Percentiles rank a stretch among this genome's conserved stretches.
Evolutionary conservation across 2,113 vertebrate genomes (phyloP).

Genomic region (Balaeniceps rex): DNA sequence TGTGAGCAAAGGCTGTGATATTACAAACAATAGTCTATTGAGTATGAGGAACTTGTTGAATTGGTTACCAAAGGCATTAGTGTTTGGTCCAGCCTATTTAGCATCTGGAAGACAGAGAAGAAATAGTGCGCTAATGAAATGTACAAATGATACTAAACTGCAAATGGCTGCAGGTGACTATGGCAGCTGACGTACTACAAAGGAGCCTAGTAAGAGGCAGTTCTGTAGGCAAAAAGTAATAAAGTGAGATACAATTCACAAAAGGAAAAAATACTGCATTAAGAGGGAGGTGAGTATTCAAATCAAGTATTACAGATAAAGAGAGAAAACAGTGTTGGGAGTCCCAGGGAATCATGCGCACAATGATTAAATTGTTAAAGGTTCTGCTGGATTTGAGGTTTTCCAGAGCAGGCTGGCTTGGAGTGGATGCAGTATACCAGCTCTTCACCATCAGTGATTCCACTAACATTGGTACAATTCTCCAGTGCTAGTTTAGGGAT

Average conservation of each 20-base stretch:
- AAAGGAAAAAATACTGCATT: neutral
- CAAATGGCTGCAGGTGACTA: constrained; percentile 11
- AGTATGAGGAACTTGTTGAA: constrained; percentile 43
- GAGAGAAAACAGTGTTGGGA: neutral
- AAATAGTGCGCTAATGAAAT: neutral
- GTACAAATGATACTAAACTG: neutral
- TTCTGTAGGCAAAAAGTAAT: neutral
- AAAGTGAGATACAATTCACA: neutral
- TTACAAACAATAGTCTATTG: constrained; percentile 49
- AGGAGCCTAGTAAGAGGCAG: neutral
- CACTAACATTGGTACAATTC: neutral
- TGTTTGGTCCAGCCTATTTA: neutral
- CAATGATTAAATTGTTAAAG: neutral
- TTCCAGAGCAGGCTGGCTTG: neutral
- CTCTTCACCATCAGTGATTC: neutral
- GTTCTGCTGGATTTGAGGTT: neutral
- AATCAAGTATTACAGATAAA: neutral
- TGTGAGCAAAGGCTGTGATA: constrained; percentile 49
- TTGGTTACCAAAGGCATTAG: constrained; percentile 25
- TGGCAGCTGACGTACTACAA: neutral
- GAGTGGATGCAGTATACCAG: neutral
- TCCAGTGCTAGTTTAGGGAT: neutral
- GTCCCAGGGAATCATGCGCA: neutral
- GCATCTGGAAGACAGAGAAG: constrained; percentile 39
- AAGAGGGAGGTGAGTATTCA: neutral